phyloP scores from a whole-genome alignment of 2,113 vertebrate species.

The Cololabis saira region DNA sequence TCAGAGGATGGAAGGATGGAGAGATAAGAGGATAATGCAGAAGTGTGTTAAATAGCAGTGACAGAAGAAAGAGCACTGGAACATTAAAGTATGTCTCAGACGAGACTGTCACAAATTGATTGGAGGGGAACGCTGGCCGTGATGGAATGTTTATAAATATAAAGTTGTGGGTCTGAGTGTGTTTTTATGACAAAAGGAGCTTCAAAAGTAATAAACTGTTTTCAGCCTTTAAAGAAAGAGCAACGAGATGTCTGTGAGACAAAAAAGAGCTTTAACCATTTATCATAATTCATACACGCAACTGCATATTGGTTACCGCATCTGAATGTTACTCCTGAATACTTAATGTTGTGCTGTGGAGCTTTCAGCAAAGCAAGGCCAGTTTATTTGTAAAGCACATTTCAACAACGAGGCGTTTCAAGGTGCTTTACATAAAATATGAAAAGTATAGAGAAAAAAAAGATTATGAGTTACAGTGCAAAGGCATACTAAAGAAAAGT shows the following conservation, averaged over 20 bases:
- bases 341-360: conserved; percentile 1
- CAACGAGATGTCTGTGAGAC: conserved; percentile 6
- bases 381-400: no score
- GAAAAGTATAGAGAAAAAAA: no score
- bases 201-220: conserved; percentile 13
- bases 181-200: conserved; percentile 1
- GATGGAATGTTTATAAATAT: conserved; percentile 58
- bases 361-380: not conserved
- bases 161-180: conserved; percentile 17
- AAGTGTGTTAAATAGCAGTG: conserved; percentile 70
- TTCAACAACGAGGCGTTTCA: no score
- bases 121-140: conserved; percentile 56
- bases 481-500: no score
- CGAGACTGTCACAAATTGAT: conserved; percentile 72
- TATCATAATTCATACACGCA: not conserved
- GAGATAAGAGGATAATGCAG: conserved; percentile 73
- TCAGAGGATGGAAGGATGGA: conserved; percentile 8
- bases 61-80: conserved; percentile 67
- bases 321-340: conserved; percentile 12
- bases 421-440: no score
- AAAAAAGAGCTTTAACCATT: conserved; percentile 7
- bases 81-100: conserved; percentile 77
- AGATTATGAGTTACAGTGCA: no score
- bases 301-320: conserved; percentile 1
- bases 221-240: not conserved